These are phyloP conservation scores for Actenoides hombroni DNA, from an alignment of 2,113 vertebrate species.

Conservation along the genomic window DNA sequence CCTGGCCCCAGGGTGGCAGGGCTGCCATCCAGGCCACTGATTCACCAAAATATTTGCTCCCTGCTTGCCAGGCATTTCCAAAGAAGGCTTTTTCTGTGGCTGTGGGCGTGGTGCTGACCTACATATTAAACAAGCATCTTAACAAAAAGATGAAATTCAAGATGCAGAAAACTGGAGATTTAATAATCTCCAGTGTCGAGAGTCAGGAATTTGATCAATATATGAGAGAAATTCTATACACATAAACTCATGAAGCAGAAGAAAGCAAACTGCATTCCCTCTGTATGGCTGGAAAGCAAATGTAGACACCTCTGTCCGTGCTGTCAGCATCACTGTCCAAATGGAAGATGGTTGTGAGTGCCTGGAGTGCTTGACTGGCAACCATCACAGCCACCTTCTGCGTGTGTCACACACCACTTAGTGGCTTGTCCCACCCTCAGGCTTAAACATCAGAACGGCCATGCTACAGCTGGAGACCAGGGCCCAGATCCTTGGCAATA, in stretches of 20 bases:
- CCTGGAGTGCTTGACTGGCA: background rate
- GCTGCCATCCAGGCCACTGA: background rate
- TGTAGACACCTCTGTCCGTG: background rate
- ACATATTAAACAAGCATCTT: background rate
- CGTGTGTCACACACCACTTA: rapidly evolving
- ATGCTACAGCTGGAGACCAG: background rate
- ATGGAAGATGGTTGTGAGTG: background rate
- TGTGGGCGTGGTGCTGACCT: background rate
- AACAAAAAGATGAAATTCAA: background rate
- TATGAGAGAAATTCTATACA: background rate
- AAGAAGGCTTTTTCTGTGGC: background rate
- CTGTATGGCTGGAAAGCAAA: rapidly evolving
- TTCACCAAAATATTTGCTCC: background rate
- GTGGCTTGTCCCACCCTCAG: background rate
- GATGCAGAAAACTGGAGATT: background rate
- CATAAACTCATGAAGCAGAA: background rate
- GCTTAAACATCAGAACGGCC: background rate
- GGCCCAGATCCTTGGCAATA: background rate
- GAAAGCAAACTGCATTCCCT: background rate
- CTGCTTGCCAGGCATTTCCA: background rate
- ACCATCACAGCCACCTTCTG: rapidly evolving
- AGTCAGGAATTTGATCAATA: background rate
- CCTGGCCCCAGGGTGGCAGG: background rate
- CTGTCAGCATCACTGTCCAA: background rate
- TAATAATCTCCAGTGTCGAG: background rate